Evolutionary conservation across 2,888 invertebrate genomes (phyloP).

Genomic region (Ganaspis brasiliensis): DNA sequence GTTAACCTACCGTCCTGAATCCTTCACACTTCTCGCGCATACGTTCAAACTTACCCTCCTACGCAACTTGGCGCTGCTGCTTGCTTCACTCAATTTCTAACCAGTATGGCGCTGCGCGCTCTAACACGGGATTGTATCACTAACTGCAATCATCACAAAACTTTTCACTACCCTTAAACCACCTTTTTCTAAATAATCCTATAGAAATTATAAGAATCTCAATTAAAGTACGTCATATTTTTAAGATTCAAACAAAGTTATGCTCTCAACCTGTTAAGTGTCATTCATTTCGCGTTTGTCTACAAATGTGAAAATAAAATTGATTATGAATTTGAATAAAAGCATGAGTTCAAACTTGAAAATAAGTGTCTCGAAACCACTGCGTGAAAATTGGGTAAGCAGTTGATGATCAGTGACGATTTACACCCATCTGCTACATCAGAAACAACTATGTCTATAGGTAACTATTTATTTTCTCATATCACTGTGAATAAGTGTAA

Average conservation of each 20-base stretch:
- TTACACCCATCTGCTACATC: neutral
- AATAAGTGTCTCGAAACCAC: neutral
- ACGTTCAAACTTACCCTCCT: conserved; percentile 53
- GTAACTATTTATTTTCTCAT: too few relatives aligned
- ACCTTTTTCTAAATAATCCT: conserved; percentile 46
- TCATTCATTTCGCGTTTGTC: neutral
- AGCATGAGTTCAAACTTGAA: neutral
- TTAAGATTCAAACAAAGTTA: neutral
- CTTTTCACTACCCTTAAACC: conserved; percentile 54
- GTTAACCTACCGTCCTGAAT: conserved; percentile 21
- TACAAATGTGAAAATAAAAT: neutral
- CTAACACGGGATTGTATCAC: conserved; percentile 68
- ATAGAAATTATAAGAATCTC: neutral
- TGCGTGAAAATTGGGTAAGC: neutral
- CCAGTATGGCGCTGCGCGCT: conserved; percentile 79
- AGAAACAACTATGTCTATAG: too few relatives aligned
- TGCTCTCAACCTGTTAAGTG: neutral
- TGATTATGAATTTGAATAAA: neutral
- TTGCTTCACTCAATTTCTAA: conserved; percentile 77
- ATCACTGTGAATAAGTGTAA: too few relatives aligned
- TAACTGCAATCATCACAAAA: conserved; percentile 54
- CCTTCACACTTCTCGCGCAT: conserved; percentile 35
- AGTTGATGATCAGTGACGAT: neutral
- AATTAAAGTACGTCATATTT: neutral
- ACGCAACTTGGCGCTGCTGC: conserved; percentile 69